phyloP scores from a whole-genome alignment of 2,113 vertebrate genomes.

The Alexandromys fortis region DNA sequence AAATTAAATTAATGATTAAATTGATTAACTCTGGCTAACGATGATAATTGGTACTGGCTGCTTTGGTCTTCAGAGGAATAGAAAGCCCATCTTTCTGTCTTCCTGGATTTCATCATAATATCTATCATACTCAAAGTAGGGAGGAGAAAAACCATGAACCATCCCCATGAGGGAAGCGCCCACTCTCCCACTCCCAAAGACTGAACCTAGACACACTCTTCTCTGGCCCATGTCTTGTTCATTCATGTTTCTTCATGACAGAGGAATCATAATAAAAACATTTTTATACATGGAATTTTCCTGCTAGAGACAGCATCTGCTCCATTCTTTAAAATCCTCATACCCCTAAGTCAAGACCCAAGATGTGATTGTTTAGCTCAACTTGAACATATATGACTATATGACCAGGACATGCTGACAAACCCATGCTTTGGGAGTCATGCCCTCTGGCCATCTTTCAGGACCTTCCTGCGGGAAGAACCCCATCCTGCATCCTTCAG shows the following conservation, averaged over 20 bases:
- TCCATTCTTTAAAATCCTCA: not conserved
- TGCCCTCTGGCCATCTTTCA: fast-evolving
- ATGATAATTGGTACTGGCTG: not conserved
- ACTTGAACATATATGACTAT: fast-evolving
- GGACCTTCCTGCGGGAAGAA: too few species aligned
- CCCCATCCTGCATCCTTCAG: not conserved
- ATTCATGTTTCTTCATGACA: not conserved
- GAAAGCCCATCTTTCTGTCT: not conserved
- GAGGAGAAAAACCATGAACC: not conserved
- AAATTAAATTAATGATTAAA: constrained; percentile 73
- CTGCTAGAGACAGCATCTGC: not conserved
- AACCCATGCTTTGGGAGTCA: fast-evolving
- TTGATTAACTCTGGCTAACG: constrained; percentile 66
- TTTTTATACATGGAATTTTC: not conserved
- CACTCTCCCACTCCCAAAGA: fast-evolving
- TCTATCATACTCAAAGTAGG: not conserved
- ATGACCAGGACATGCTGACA: fast-evolving
- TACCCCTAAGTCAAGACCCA: too few species aligned
- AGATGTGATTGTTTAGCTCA: not conserved
- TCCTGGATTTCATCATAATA: not conserved
- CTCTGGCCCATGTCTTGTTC: not conserved
- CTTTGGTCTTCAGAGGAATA: not conserved
- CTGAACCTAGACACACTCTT: fast-evolving
- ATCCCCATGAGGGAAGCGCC: not conserved
- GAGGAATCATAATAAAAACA: not conserved